A percentile compares a stretch with the other conserved stretches of the same genome.
Evolutionary conservation across 1,140 invertebrate genomes (phyloP).

Genomic region (Sesamia nonagrioides): DNA sequence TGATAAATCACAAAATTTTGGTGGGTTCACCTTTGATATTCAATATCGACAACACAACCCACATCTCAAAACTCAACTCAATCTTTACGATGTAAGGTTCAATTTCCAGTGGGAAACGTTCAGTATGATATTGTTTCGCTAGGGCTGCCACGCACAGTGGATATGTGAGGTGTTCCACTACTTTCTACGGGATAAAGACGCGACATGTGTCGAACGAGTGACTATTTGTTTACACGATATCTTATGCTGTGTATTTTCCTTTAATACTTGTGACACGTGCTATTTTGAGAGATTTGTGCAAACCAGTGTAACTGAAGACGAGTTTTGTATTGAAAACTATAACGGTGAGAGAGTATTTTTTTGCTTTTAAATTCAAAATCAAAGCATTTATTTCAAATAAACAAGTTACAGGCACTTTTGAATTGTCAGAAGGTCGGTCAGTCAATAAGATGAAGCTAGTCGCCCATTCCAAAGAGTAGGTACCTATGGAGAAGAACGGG

Average conservation of each 20-base stretch:
- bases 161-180: conserved; percentile 38
- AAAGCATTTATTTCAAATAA: no score
- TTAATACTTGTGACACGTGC: conserved; percentile 8
- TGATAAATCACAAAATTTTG: conserved; percentile 46
- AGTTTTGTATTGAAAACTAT: neutral
- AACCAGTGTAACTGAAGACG: neutral
- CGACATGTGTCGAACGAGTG: conserved; percentile 27
- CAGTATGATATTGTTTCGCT: conserved; percentile 19
- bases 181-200: conserved; percentile 1
- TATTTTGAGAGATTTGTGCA: neutral
- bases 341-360: neutral
- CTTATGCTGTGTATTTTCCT: conserved; percentile 24
- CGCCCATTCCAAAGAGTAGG: no score
- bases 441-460: no score
- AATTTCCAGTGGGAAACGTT: neutral
- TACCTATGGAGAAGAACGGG: no score
- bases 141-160: conserved; percentile 15
- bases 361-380: no score
- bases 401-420: no score
- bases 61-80: neutral
- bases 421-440: no score
- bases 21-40: conserved; percentile 40
- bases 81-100: neutral
- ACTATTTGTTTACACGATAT: conserved; percentile 32
- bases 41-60: neutral